phyloP scores from a whole-genome alignment of 64 coral and sea anemone species.

The Montipora sp. region DNA sequence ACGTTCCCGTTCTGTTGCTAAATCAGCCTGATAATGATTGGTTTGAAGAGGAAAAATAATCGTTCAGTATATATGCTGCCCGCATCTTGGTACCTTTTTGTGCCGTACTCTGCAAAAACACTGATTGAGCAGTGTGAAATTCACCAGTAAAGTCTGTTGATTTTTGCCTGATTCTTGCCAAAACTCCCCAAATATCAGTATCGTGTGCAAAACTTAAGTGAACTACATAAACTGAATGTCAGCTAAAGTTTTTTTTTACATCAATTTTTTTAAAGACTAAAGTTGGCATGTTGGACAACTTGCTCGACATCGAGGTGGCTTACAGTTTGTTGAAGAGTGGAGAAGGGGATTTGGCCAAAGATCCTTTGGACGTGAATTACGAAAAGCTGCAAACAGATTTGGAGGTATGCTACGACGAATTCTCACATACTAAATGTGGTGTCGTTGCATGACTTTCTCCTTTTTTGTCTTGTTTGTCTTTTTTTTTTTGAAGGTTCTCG shows the following conservation, averaged over 20 bases:
- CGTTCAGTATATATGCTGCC: no score
- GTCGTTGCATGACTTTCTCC: not conserved
- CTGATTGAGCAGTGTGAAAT: no score
- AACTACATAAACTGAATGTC: no score
- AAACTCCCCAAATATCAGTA: no score
- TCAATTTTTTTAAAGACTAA: conserved; percentile 65
- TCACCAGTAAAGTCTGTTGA: no score
- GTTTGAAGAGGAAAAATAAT: no score
- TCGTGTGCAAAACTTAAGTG: no score
- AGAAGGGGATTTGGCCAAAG: conserved; percentile 76
- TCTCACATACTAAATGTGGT: not conserved
- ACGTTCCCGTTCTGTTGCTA: no score
- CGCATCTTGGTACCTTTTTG: no score
- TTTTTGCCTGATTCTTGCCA: no score
- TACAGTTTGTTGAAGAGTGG: conserved; percentile 95
- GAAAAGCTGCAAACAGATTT: conserved; percentile 93
- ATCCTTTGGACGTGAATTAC: conserved; percentile 94
- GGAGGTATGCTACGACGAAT: conserved; percentile 43
- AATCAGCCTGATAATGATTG: no score
- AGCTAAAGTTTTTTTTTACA: not conserved
- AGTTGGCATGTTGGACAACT: conserved; percentile 95
- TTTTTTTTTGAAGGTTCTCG: conserved; percentile 70
- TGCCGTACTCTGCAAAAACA: no score
- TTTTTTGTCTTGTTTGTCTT: not conserved
- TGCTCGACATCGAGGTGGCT: conserved; percentile 97